Conservation (phyloP, 30 jellyfish, hydroid and myxozoan species). For the Aurelia sp. region DNA sequence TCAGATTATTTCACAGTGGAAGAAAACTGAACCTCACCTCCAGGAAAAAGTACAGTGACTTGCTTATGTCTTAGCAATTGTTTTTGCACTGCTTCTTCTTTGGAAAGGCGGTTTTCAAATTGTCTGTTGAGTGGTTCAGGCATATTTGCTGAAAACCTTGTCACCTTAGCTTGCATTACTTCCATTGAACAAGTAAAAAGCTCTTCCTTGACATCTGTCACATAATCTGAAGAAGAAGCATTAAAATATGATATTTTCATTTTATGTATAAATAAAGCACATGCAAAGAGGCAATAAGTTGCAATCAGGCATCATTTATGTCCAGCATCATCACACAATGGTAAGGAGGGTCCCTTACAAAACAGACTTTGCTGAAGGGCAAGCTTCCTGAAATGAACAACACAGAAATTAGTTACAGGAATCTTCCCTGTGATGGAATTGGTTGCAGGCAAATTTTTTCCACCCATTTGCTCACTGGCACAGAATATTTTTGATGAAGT, state of each 20-base stretch:
- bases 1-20: too few relatives aligned
- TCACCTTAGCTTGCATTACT: not conserved
- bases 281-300: not conserved
- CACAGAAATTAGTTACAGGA: too few relatives aligned
- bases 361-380: too few relatives aligned
- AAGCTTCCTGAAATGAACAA: too few relatives aligned
- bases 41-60: slow-evolving; percentile 26
- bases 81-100: slow-evolving; percentile 6
- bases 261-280: not conserved
- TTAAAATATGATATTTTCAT: too few relatives aligned
- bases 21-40: not conserved
- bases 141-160: not conserved
- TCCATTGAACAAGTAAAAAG: not conserved
- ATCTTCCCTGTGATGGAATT: too few relatives aligned
- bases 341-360: too few relatives aligned
- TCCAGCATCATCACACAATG: too few relatives aligned
- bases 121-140: slow-evolving; percentile 18
- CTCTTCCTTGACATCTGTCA: slow-evolving; percentile 2
- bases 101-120: slow-evolving; percentile 13
- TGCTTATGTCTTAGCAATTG: slow-evolving; percentile 2
- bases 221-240: not conserved
- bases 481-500: too few relatives aligned
- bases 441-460: too few relatives aligned
- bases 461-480: too few relatives aligned
- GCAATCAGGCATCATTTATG: not conserved